These are phyloP conservation scores for Anabas testudineus DNA, from an alignment of 2,797 vertebrate genomes.

Conservation along the genomic window DNA sequence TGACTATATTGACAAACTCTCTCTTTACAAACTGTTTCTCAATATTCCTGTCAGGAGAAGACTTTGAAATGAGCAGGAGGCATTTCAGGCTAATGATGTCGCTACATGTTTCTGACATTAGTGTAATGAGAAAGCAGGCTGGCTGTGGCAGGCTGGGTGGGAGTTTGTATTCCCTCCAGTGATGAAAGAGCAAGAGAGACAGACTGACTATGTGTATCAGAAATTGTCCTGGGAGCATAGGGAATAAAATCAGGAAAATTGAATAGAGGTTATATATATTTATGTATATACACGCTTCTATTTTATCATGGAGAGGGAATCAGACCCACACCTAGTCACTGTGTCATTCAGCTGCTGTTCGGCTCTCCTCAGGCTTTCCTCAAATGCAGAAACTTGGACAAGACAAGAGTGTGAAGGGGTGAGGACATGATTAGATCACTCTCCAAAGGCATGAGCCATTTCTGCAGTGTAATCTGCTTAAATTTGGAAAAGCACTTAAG, in stretches of 20 bases:
- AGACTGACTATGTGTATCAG: constrained; percentile 15
- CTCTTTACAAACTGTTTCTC: constrained; percentile 17
- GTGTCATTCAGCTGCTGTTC: constrained; percentile 3
- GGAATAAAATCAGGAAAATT: constrained; percentile 17
- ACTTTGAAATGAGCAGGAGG: constrained; percentile 14
- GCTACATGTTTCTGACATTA: constrained; percentile 62
- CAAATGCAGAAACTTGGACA: constrained; percentile 1
- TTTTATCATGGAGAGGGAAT: constrained; percentile 23
- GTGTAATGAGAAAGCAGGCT: constrained; percentile 58
- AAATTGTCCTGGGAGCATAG: constrained; percentile 36
- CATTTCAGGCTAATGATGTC: constrained; percentile 63
- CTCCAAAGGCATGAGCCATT: constrained; percentile 31
- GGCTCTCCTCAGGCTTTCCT: constrained; percentile 8
- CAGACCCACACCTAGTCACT: neutral
- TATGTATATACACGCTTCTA: neutral
- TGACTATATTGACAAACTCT: constrained; percentile 3
- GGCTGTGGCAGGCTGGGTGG: constrained; percentile 41
- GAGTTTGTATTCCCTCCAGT: constrained; percentile 49
- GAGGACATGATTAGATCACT: constrained; percentile 53
- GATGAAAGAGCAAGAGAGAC: constrained; percentile 24
- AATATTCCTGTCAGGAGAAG: constrained; percentile 21
- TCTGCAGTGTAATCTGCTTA: constrained; percentile 61
- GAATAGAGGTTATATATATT: neutral
- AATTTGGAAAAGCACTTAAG: constrained; percentile 52
- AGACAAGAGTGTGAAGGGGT: constrained; percentile 30